phyloP scores from a whole-genome alignment of 2,797 vertebrate species.

The Rallus crepitans region DNA sequence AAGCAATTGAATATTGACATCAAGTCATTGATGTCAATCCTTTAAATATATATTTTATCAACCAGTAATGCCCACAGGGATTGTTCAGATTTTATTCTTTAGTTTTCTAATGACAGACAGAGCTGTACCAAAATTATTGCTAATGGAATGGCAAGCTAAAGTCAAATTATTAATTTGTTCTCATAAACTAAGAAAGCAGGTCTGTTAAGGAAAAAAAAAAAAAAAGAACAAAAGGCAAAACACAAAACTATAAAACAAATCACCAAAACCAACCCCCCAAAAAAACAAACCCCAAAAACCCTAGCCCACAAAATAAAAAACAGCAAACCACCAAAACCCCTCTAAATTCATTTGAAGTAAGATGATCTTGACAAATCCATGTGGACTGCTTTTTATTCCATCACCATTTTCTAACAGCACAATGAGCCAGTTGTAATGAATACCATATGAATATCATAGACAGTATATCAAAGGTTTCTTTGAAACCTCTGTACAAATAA shows the following conservation, averaged over 20 bases:
- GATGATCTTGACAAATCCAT: neutral
- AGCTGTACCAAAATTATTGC: neutral
- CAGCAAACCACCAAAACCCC: no score
- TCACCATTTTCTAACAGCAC: neutral
- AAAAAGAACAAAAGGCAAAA: no score
- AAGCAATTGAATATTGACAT: neutral
- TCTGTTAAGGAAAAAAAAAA: neutral
- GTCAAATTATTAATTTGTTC: neutral
- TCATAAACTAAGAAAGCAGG: neutral
- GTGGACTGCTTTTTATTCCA: neutral
- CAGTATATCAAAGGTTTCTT: neutral
- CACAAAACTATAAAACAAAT: no score
- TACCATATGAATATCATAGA: neutral
- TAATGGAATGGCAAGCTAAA: neutral
- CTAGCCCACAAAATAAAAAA: no score
- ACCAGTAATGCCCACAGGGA: neutral
- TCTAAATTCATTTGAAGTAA: neutral
- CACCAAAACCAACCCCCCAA: no score
- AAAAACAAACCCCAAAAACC: no score
- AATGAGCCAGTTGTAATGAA: neutral
- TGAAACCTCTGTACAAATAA: neutral
- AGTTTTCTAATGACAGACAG: neutral
- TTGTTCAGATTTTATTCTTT: neutral
- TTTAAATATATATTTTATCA: neutral
- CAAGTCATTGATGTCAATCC: neutral